These are phyloP conservation scores for Aricia artaxerxes DNA, from an alignment of 2,888 invertebrate species.

Conservation along the genomic window DNA sequence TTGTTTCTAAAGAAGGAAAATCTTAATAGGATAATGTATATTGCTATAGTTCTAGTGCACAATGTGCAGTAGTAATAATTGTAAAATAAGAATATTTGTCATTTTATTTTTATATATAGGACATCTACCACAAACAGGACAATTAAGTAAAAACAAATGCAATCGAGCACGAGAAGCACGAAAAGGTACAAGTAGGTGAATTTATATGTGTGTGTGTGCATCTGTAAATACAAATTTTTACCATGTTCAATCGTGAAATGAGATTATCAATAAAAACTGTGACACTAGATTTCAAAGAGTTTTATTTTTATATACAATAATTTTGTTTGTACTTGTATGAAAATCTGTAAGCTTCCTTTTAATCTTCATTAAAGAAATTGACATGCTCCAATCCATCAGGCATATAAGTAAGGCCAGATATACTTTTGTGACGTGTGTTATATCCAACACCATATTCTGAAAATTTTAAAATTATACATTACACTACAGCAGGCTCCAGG, in stretches of 20 bases:
- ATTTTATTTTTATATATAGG: constrained; percentile 75
- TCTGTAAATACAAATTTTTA: constrained; percentile 78
- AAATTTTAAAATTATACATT: constrained; percentile 39
- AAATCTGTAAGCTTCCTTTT: constrained; percentile 34
- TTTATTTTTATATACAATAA: constrained; percentile 35
- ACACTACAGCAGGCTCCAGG: no score
- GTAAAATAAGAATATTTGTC: constrained; percentile 69
- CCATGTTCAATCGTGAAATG: constrained; percentile 75
- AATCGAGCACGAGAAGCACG: constrained; percentile 48
- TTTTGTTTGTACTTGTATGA: constrained; percentile 35
- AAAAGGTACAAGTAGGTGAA: constrained; percentile 74
- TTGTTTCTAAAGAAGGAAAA: constrained; percentile 10
- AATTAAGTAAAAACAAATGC: constrained; percentile 22
- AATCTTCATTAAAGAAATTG: constrained; percentile 74
- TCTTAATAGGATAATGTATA: constrained; percentile 14
- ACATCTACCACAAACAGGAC: constrained; percentile 43
- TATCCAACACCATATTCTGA: constrained; percentile 84
- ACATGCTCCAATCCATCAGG: constrained; percentile 84
- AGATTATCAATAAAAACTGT: constrained; percentile 77
- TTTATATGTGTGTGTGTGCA: constrained; percentile 65
- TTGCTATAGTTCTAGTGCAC: constrained; percentile 54
- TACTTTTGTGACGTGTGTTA: constrained; percentile 77
- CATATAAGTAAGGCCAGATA: constrained; percentile 82
- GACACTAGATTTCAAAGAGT: constrained; percentile 54
- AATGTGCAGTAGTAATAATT: constrained; percentile 69